Percentiles rank a stretch among this genome's conserved stretches.
These are phyloP conservation scores for Muntiacus muntjak DNA, from an alignment of 2,113 vertebrate species.

Conservation along the genomic window DNA sequence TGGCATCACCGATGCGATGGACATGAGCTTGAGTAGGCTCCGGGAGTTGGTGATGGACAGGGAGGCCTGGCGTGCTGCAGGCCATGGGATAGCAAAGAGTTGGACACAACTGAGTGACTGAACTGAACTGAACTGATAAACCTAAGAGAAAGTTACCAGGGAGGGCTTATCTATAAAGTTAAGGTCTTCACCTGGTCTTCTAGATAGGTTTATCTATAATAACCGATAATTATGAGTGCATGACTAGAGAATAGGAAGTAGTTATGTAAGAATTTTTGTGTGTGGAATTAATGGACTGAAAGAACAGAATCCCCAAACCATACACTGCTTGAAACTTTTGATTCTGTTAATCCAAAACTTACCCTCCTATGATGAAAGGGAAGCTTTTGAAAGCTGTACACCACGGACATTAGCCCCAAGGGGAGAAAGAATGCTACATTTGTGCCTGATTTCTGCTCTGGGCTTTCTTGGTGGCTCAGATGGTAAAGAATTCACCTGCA, in stretches of 20 bases:
- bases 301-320: not conserved
- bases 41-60: not conserved
- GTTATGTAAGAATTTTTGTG: not conserved
- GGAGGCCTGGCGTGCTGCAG: not conserved
- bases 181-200: not conserved
- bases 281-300: not conserved
- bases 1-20: fast-evolving
- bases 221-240: not conserved
- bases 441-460: not conserved
- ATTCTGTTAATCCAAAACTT: not conserved
- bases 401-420: not conserved
- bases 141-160: not conserved
- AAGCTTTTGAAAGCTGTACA: not conserved
- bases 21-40: not conserved
- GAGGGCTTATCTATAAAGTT: not conserved
- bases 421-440: not conserved
- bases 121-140: not conserved
- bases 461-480: not conserved
- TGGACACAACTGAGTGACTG: not conserved
- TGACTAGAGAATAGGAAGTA: not conserved
- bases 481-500: not conserved
- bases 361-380: not conserved
- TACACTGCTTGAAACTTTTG: not conserved
- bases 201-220: not conserved
- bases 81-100: not conserved